These are phyloP conservation scores for Lophotis ruficrista DNA, from an alignment of 2,113 vertebrate genomes.

Conservation along the genomic window DNA sequence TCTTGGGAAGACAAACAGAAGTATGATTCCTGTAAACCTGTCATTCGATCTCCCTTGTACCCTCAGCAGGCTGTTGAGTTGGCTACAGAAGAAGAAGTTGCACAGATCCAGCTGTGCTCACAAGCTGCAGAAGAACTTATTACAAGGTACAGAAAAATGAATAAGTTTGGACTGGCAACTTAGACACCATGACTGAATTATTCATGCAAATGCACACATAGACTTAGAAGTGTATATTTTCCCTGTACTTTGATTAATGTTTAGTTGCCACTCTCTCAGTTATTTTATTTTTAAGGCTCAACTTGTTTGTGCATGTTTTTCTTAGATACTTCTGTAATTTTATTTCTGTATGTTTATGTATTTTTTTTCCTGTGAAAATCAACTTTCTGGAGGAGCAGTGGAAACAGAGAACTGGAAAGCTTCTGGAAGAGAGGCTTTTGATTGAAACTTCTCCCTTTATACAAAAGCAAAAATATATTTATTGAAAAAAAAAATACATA, in stretches of 20 bases:
- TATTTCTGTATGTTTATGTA: background rate
- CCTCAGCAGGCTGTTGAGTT: conserved; percentile 90
- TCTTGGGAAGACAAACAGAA: conserved; percentile 99
- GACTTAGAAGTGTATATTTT: background rate
- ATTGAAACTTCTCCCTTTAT: background rate
- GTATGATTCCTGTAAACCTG: conserved; percentile 86
- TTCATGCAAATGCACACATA: background rate
- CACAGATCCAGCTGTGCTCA: conserved; percentile 88
- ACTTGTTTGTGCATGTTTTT: background rate
- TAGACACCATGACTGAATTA: background rate
- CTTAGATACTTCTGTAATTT: background rate
- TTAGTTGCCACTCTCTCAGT: background rate
- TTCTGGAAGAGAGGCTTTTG: background rate
- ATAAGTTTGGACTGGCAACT: background rate
- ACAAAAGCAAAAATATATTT: background rate
- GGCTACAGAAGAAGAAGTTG: conserved; percentile 89
- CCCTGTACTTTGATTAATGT: background rate
- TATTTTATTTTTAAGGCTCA: background rate
- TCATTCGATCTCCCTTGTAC: conserved; percentile 90
- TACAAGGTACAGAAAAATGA: conserved; percentile 79
- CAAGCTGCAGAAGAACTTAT: conserved; percentile 94
- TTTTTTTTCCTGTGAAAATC: background rate
- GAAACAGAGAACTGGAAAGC: background rate
- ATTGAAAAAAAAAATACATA: background rate
- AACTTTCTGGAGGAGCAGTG: background rate